Evolutionary conservation across 2,888 invertebrate genomes (phyloP).

Genomic region (Pachydiplax longipennis): DNA sequence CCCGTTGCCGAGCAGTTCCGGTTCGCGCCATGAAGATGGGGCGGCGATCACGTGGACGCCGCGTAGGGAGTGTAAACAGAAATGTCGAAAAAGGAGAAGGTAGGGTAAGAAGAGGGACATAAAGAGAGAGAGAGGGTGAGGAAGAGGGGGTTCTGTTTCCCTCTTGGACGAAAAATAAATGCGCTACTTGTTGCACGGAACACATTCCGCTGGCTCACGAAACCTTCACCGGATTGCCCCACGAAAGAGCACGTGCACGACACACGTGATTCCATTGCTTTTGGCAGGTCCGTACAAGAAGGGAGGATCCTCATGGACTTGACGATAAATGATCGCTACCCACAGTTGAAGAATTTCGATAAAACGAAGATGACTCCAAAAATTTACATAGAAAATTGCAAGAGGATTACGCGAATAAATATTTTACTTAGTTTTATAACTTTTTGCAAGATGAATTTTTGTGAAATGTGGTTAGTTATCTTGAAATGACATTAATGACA

Average conservation of each 20-base stretch:
- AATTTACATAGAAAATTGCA: too few species aligned
- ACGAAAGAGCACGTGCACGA: background rate
- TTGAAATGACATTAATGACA: too few species aligned
- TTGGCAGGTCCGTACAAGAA: background rate
- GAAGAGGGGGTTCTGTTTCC: background rate
- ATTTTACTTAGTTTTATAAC: too few species aligned
- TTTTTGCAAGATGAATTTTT: too few species aligned
- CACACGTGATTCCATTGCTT: background rate
- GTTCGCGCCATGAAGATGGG: background rate
- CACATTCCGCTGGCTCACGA: background rate
- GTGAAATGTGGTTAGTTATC: too few species aligned
- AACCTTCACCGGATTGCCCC: background rate
- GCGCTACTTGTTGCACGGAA: constrained; percentile 30
- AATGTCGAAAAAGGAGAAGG: background rate
- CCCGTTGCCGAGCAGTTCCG: background rate
- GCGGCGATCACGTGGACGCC: background rate
- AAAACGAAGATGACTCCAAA: too few species aligned
- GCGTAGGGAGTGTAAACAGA: background rate
- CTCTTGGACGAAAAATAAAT: background rate
- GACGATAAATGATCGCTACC: too few species aligned
- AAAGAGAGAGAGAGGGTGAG: background rate
- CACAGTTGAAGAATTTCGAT: too few species aligned
- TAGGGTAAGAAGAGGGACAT: background rate
- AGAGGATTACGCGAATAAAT: too few species aligned
- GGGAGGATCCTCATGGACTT: too few species aligned